These are phyloP conservation scores for Mactra quadrangularis DNA, from an alignment of 1,140 invertebrate species.

Conservation along the genomic window DNA sequence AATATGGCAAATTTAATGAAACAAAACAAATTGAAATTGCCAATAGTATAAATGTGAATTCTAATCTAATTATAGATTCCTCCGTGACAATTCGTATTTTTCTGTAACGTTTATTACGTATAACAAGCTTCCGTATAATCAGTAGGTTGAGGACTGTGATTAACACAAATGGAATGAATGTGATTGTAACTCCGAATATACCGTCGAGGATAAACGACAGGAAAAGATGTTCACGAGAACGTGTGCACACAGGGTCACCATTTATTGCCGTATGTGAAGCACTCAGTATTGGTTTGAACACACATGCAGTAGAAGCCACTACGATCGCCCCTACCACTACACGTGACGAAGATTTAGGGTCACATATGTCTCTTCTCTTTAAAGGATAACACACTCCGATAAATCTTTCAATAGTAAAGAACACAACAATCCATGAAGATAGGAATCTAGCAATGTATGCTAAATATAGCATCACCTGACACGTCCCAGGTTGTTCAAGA, in stretches of 20 bases:
- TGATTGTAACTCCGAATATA: constrained; percentile 75
- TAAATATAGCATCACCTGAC: constrained; percentile 72
- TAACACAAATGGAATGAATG: constrained; percentile 75
- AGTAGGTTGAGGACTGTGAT: constrained; percentile 74
- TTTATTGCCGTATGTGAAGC: constrained; percentile 41
- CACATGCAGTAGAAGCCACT: constrained; percentile 48
- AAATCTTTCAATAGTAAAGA: constrained; percentile 83
- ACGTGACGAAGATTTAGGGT: constrained; percentile 47
- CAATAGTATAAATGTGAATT: constrained; percentile 74
- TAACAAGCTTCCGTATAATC: constrained; percentile 73
- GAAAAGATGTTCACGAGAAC: constrained; percentile 62
- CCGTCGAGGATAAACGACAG: constrained; percentile 77
- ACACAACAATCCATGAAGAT: constrained; percentile 75
- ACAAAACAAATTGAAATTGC: constrained; percentile 74
- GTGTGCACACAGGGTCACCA: constrained; percentile 61
- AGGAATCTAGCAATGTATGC: constrained; percentile 75
- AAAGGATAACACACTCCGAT: constrained; percentile 90
- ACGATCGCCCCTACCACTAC: constrained; percentile 60
- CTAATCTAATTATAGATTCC: constrained; percentile 69
- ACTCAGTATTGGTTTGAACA: constrained; percentile 67
- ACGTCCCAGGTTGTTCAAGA: constrained; percentile 68
- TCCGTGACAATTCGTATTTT: constrained; percentile 63
- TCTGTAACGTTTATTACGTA: constrained; percentile 59
- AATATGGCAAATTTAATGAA: constrained; percentile 72
- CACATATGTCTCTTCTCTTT: constrained; percentile 57